phyloP scores from a whole-genome alignment of 1,140 invertebrate species.

The Caenorhabditis inopinata region DNA sequence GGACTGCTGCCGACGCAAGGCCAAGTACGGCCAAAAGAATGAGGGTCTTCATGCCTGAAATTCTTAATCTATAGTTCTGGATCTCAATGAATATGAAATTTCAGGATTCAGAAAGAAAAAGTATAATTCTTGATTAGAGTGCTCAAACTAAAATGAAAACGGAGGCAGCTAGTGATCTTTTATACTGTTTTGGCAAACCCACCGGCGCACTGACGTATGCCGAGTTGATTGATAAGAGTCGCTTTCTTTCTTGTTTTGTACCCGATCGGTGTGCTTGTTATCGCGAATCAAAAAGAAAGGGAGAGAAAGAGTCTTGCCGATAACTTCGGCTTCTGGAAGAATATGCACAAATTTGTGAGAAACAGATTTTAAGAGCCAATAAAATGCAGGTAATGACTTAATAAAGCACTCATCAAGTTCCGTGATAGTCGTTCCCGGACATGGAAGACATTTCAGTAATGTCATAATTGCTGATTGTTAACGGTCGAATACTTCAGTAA shows the following conservation, averaged over 20 bases:
- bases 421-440: not conserved
- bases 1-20: constrained; percentile 25
- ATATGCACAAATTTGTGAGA: not conserved
- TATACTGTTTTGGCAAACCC: constrained; percentile 13
- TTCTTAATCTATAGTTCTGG: not conserved
- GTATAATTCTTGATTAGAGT: too few species aligned
- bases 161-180: constrained; percentile 8
- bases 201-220: constrained; percentile 10
- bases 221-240: not conserved
- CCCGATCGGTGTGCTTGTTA: constrained; percentile 15
- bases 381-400: not conserved
- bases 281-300: not conserved
- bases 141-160: not conserved
- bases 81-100: not conserved
- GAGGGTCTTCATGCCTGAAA: constrained; percentile 19
- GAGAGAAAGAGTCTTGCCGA: not conserved
- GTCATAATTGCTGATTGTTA: too few species aligned
- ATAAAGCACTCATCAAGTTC: not conserved
- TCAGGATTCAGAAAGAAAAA: not conserved
- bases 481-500: too few species aligned
- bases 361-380: constrained; percentile 13
- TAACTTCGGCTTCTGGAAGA: constrained; percentile 1
- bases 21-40: constrained; percentile 27
- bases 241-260: constrained; percentile 3
- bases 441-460: not conserved